A percentile compares a stretch with the other conserved stretches of the same genome.
phyloP scores from a whole-genome alignment of 2,888 invertebrate genomes.

The Biston betularia region DNA sequence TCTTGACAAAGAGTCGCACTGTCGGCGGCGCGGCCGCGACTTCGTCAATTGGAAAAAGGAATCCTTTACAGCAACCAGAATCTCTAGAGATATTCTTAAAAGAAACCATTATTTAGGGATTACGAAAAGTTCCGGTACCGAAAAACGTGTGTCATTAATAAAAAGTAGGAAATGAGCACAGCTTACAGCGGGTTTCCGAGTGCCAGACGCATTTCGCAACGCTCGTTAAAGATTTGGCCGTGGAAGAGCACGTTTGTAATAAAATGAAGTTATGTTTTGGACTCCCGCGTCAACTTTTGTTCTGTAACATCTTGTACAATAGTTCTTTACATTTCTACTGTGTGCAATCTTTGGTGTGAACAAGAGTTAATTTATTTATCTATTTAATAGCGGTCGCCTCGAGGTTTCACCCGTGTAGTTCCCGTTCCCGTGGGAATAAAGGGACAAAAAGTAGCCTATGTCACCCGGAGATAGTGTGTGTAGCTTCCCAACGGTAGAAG shows the following conservation, averaged over 20 bases:
- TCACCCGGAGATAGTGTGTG: no score
- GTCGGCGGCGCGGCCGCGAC: slow-evolving; percentile 4
- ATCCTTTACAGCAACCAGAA: slow-evolving; percentile 24
- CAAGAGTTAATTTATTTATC: no score
- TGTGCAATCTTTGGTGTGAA: background rate
- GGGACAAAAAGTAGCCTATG: no score
- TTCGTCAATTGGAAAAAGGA: slow-evolving; percentile 27
- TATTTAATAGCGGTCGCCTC: no score
- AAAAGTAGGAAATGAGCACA: slow-evolving; percentile 10
- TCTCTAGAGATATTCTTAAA: slow-evolving; percentile 15
- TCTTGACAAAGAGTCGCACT: slow-evolving; percentile 1
- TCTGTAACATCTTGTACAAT: slow-evolving; percentile 2
- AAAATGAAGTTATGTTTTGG: slow-evolving; percentile 10
- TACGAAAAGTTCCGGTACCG: slow-evolving; percentile 12
- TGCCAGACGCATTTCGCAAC: slow-evolving; percentile 13
- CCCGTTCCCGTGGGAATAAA: no score
- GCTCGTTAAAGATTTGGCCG: slow-evolving; percentile 20
- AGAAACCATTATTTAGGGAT: slow-evolving; percentile 20
- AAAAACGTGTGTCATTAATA: slow-evolving; percentile 17
- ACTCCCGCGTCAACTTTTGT: slow-evolving; percentile 1
- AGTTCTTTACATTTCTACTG: no score
- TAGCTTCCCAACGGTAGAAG: no score
- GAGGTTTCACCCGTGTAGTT: no score
- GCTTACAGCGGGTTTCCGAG: background rate
- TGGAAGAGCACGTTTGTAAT: slow-evolving; percentile 9